phyloP scores from a whole-genome alignment of 2,888 invertebrate genomes.

The Steromphala cineraria region DNA sequence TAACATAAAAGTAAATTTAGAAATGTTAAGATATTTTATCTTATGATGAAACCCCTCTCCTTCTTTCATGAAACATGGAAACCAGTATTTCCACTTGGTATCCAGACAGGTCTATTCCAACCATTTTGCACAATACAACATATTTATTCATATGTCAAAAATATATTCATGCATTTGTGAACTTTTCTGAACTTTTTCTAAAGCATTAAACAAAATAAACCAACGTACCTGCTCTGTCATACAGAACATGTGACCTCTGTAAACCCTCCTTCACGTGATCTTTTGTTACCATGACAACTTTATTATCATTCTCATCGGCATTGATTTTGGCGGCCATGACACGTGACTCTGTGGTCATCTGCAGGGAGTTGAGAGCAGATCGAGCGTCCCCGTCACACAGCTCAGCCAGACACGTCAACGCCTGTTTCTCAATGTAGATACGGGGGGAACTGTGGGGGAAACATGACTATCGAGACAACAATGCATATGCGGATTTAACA shows the following conservation, averaged over 20 bases:
- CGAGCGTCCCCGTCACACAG: constrained; percentile 89
- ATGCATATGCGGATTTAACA: not conserved
- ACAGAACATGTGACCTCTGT: constrained; percentile 85
- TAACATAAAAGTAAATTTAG: too few species aligned
- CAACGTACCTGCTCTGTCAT: constrained; percentile 81
- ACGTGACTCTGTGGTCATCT: constrained; percentile 81
- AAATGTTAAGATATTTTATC: too few species aligned
- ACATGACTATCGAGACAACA: not conserved
- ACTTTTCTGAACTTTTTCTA: not conserved
- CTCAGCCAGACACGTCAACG: constrained; percentile 84
- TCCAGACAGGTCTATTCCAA: too few species aligned
- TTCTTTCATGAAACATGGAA: too few species aligned
- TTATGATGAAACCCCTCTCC: too few species aligned
- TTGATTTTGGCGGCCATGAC: constrained; percentile 31
- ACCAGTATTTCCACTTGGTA: too few species aligned
- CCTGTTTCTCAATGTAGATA: constrained; percentile 78
- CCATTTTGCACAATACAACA: too few species aligned
- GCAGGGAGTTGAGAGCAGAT: constrained; percentile 85
- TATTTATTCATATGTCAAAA: too few species aligned
- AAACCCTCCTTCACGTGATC: constrained; percentile 85
- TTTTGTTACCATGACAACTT: constrained; percentile 77
- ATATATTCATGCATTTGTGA: too few species aligned
- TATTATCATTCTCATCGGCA: not conserved
- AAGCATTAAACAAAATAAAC: not conserved
- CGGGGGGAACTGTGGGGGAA: not conserved